A percentile compares a stretch with the other conserved stretches of the same genome.
These are phyloP conservation scores for Alosa alosa DNA, from an alignment of 2,113 vertebrate species.

Conservation along the genomic window DNA sequence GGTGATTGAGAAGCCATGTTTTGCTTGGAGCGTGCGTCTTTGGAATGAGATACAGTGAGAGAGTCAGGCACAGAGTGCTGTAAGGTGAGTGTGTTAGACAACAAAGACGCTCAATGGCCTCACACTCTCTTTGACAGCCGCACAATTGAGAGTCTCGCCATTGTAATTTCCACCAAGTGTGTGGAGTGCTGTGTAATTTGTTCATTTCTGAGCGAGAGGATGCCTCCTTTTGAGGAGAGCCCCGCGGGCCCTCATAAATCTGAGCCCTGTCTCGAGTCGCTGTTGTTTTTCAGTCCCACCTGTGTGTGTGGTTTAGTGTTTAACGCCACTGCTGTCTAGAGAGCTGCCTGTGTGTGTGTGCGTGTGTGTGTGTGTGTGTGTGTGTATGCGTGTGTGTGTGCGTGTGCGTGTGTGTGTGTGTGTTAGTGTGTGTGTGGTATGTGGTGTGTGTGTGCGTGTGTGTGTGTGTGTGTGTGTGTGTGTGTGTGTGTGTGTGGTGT, in stretches of 20 bases:
- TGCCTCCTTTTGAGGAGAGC: constrained; percentile 64
- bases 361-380: neutral
- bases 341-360: neutral
- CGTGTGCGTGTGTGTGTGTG: neutral
- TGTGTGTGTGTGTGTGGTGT: neutral
- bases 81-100: neutral
- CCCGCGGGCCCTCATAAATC: constrained; percentile 71
- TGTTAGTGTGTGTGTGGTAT: neutral
- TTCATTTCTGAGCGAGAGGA: constrained; percentile 62
- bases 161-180: constrained; percentile 71
- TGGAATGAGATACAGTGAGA: neutral
- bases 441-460: neutral
- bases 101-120: neutral
- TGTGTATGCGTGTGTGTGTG: neutral
- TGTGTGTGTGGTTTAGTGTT: constrained; percentile 76
- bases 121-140: constrained; percentile 13
- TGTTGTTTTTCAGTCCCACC: constrained; percentile 77
- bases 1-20: neutral
- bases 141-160: constrained; percentile 56
- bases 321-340: constrained; percentile 64
- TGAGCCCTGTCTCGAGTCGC: constrained; percentile 68
- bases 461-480: neutral
- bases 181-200: constrained; percentile 71
- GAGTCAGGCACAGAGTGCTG: neutral
- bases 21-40: neutral